These are phyloP conservation scores for Andrena dorsata DNA, from an alignment of 2,888 invertebrate species.

Conservation along the genomic window DNA sequence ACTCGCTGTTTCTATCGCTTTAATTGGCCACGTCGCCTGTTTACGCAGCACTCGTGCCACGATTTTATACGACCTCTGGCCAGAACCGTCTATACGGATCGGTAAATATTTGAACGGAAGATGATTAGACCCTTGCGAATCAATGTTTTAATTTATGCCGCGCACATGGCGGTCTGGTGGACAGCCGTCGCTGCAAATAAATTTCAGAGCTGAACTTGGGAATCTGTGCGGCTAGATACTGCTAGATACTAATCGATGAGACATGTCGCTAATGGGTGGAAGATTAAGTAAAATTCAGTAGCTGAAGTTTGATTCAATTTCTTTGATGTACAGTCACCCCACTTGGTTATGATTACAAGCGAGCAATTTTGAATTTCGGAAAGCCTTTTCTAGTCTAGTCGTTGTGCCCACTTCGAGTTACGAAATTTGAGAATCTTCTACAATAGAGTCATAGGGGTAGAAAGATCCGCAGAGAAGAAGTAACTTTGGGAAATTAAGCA, in stretches of 20 bases:
- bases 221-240: neutral
- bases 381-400: constrained; percentile 7
- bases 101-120: constrained; percentile 39
- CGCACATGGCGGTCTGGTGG: neutral
- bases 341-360: neutral
- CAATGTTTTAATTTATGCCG: constrained; percentile 1
- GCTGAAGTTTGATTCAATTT: constrained; percentile 5
- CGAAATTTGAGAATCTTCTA: neutral
- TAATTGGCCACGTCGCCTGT: constrained; percentile 66
- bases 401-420: neutral
- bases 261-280: neutral
- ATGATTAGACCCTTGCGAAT: neutral
- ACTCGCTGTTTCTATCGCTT: constrained; percentile 60
- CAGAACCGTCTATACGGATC: neutral
- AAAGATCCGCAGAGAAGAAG: no score
- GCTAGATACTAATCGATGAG: neutral
- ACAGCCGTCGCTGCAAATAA: neutral
- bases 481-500: no score
- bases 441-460: neutral
- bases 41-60: constrained; percentile 69
- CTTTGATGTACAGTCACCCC: neutral
- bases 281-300: neutral
- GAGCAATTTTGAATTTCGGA: constrained; percentile 57
- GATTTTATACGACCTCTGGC: constrained; percentile 3
- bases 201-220: neutral